Conservation (phyloP, 2,113 vertebrate species). For the Gymnobelideus leadbeateri region DNA sequence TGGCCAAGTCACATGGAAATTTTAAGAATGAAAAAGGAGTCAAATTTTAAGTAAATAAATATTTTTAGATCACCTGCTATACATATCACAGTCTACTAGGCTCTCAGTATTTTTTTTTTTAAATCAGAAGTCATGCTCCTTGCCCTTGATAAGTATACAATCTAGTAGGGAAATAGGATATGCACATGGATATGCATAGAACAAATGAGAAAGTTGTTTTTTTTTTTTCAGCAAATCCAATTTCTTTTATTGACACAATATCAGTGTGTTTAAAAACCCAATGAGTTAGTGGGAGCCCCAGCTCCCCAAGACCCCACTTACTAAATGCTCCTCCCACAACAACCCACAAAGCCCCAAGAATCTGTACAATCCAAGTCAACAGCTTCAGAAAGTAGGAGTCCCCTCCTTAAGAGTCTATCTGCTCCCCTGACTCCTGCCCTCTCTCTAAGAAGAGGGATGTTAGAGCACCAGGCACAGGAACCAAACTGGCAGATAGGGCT, state of each 20-base stretch:
- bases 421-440: constrained; percentile 66
- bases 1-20: not conserved
- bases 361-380: constrained; percentile 71
- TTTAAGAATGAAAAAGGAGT: not conserved
- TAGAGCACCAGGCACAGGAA: constrained; percentile 65
- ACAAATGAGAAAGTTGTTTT: not conserved
- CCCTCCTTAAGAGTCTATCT: constrained; percentile 62
- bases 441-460: too few relatives aligned
- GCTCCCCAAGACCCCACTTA: constrained; percentile 72
- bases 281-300: constrained; percentile 69
- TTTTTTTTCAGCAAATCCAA: constrained; percentile 77
- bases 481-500: constrained; percentile 60
- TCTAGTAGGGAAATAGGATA: not conserved
- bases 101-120: not conserved
- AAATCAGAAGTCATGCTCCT: not conserved
- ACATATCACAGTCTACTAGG: not conserved
- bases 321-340: constrained; percentile 50
- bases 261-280: constrained; percentile 76
- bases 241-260: constrained; percentile 75
- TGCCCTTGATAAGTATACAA: not conserved
- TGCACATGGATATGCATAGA: not conserved
- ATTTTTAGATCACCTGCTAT: not conserved
- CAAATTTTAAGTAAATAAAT: not conserved
- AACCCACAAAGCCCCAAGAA: constrained; percentile 58
- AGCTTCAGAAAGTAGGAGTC: constrained; percentile 75